Evolutionary conservation across 2,797 vertebrate genomes (phyloP).

Genomic region (Poecilia wingei): DNA sequence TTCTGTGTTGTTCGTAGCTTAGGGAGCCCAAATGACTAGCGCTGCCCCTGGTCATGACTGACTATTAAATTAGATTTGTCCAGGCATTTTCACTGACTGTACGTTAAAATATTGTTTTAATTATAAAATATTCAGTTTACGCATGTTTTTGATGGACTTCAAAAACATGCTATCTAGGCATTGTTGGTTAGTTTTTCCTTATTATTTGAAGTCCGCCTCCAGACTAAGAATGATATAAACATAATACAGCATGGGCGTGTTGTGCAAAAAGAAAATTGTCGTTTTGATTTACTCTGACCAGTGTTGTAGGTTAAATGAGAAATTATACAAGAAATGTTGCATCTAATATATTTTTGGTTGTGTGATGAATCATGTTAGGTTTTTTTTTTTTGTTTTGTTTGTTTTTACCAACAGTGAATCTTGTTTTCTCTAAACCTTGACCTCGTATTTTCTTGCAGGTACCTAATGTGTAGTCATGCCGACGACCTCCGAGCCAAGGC

Average conservation of each 20-base stretch:
- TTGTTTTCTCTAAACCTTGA: slow-evolving; percentile 13
- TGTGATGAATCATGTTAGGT: not conserved
- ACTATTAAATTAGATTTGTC: not conserved
- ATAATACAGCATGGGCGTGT: not conserved
- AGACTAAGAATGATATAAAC: not conserved
- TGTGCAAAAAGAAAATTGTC: not conserved
- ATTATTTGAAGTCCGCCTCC: not conserved
- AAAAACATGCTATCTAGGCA: too few relatives aligned
- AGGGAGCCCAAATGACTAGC: not conserved
- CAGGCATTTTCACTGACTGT: not conserved
- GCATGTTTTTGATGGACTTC: not conserved
- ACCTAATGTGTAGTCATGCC: slow-evolving; percentile 98
- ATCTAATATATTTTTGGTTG: not conserved
- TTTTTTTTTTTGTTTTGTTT: not conserved
- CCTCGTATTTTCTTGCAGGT: slow-evolving; percentile 77
- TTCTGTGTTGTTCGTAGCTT: not conserved
- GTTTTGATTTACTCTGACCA: not conserved
- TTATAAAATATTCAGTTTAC: not conserved
- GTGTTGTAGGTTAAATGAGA: not conserved
- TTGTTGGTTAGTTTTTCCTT: too few relatives aligned
- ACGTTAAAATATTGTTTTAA: not conserved
- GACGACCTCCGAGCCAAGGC: slow-evolving; percentile 97
- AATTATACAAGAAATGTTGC: not conserved
- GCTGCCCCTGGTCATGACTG: not conserved
- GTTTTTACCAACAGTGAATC: not conserved